phyloP scores from a whole-genome alignment of 2,888 invertebrate genomes.

The Cotesia congregata region DNA sequence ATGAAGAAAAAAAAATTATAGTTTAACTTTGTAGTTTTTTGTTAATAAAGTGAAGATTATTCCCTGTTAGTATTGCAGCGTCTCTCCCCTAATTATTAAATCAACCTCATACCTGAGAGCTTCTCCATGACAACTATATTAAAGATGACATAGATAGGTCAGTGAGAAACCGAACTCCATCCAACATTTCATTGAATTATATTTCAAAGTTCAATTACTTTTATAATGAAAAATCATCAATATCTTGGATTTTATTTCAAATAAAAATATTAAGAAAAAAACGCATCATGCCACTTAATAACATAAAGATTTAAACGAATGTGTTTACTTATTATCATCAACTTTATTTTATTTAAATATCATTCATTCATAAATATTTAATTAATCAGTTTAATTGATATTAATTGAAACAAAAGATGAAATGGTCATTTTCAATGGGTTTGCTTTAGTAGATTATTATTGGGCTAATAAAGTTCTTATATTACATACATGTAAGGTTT shows the following conservation, averaged over 20 bases:
- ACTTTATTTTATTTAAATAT: conserved; percentile 5
- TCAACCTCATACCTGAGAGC: conserved; percentile 63
- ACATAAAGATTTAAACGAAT: neutral
- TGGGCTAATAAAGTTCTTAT: conserved; percentile 43
- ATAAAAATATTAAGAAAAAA: conserved; percentile 9
- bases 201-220: neutral
- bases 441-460: neutral
- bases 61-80: neutral
- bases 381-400: neutral
- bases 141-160: conserved; percentile 63
- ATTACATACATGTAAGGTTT: conserved; percentile 57
- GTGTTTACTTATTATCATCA: conserved; percentile 16
- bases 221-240: no score
- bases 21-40: no score
- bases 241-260: no score
- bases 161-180: conserved; percentile 60
- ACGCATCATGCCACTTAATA: conserved; percentile 48
- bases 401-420: neutral
- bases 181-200: conserved; percentile 54
- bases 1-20: no score
- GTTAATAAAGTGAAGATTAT: no score
- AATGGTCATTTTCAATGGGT: conserved; percentile 1
- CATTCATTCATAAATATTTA: conserved; percentile 4
- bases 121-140: conserved; percentile 63
- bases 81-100: conserved; percentile 11